A percentile compares a stretch with the other conserved stretches of the same genome.
Evolutionary conservation across 2,113 vertebrate species (phyloP).

Genomic region (Ailurus styani): DNA sequence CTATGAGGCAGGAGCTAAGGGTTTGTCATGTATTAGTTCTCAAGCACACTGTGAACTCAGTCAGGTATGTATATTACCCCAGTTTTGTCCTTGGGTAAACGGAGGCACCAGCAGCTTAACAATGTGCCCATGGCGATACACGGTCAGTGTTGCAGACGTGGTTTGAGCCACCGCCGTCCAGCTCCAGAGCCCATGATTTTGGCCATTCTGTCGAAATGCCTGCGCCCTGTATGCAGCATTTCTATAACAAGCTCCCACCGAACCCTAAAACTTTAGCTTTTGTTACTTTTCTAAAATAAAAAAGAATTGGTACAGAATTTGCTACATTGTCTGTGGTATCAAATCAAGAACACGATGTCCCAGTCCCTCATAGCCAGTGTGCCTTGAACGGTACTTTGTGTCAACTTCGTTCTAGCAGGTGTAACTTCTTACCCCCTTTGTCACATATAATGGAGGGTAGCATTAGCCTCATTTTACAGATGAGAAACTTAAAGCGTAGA

Average conservation of each 20-base stretch:
- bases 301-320: background rate
- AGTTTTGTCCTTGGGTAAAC: background rate
- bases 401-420: fast-evolving
- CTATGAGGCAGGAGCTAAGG: background rate
- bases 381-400: fast-evolving
- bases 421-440: background rate
- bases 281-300: background rate
- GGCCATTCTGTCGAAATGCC: background rate
- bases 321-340: background rate
- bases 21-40: background rate
- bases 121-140: background rate
- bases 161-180: background rate
- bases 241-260: background rate
- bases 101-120: background rate
- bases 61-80: background rate
- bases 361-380: background rate
- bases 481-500: background rate
- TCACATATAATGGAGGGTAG: fast-evolving
- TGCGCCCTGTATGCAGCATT: background rate
- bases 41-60: background rate
- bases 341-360: background rate
- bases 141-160: too few species aligned
- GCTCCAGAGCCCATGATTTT: background rate
- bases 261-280: background rate
- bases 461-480: background rate